Evolutionary conservation across 2,797 vertebrate species (phyloP), one percentile per base, ranked within the genome.

Genomic region (Champsocephalus gunnari): DNA sequence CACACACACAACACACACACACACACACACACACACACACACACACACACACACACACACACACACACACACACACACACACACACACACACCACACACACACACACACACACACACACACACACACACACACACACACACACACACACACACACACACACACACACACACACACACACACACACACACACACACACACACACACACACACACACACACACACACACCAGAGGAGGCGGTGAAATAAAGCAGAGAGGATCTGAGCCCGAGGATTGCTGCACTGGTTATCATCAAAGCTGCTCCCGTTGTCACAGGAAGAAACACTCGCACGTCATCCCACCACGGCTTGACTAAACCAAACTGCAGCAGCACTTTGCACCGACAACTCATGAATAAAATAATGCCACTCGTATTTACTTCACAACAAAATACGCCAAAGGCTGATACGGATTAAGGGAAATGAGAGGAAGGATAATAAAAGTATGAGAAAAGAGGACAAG

Each of bases 221-320:
- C 56, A 58, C 54, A 70, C 13, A 70, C 71, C 80, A 73, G 83
- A 84, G 80, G 78, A 87, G 82, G 64, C 12, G 51, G 71, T 90
- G 88, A 92, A 84, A 88, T 82, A 88, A 93, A 90, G 79, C 91
- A 88, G 87, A 84, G 75, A 79, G 79, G 80, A 86, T 78, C 49
- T 75, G 47, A 79, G 61, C 75, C 77, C 7, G 56, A 73, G 66
- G 56, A 67, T 74, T 43, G 64, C 83, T 68, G 76, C 78, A 53
- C 88, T 92, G 88, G 81, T 84, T 85, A 88, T 71, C 75, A 66
- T 92, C 86, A 89, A 82, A 78, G 68, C 79, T 43, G 68, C 71
- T 81, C 63, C 67, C 75, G 71, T 66, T 84, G 84, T 82, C 83
- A 79, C 71, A 80, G 79, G 65, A 80, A 77, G 85, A 87, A 57